These are phyloP conservation scores for Abrostola tripartita DNA, from an alignment of 2,888 invertebrate species.

Conservation along the genomic window DNA sequence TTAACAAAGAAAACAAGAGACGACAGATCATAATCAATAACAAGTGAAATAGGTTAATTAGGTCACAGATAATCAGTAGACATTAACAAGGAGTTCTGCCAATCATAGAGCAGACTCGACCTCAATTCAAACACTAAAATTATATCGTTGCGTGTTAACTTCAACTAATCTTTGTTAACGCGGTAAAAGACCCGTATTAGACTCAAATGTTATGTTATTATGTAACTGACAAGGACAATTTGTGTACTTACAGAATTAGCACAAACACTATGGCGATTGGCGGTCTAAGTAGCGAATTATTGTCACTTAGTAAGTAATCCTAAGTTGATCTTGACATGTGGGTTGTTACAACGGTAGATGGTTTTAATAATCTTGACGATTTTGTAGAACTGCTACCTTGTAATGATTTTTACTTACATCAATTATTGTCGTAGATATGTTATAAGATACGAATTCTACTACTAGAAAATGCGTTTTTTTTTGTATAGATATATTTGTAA, in stretches of 20 bases:
- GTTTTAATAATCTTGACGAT: neutral
- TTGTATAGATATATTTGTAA: no score
- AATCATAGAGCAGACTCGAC: slow-evolving; percentile 19
- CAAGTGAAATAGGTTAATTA: no score
- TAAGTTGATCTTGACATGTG: neutral
- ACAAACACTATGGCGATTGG: slow-evolving; percentile 13
- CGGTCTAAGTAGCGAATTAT: neutral
- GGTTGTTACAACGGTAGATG: neutral
- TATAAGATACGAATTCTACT: no score
- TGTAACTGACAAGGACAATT: slow-evolving; percentile 39
- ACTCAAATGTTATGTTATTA: slow-evolving; percentile 36
- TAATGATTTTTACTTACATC: no score
- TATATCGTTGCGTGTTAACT: slow-evolving; percentile 41
- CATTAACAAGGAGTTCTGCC: neutral
- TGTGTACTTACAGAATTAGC: slow-evolving; percentile 35
- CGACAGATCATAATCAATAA: no score
- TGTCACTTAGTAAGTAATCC: slow-evolving; percentile 1
- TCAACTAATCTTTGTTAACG: slow-evolving; percentile 16
- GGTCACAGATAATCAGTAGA: no score
- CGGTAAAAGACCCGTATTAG: slow-evolving; percentile 26
- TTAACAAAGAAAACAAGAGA: no score
- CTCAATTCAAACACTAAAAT: slow-evolving; percentile 39
- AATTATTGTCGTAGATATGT: no score
- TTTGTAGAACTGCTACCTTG: neutral
- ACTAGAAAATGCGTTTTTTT: no score